phyloP scores from a whole-genome alignment of 2,888 invertebrate genomes.

The Nymphalis c-album region DNA sequence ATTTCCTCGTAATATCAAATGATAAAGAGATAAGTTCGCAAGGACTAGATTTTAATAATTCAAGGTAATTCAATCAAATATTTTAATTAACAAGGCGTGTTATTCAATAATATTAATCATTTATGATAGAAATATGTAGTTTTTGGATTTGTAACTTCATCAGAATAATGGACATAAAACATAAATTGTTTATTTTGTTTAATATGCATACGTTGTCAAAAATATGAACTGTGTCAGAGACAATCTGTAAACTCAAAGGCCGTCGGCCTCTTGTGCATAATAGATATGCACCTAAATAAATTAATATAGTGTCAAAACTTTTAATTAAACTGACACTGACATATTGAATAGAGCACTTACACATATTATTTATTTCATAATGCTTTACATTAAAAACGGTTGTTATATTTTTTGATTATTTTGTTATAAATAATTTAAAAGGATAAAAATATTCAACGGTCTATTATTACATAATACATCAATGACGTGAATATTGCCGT shows the following conservation, averaged over 20 bases:
- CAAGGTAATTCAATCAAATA: constrained; percentile 35
- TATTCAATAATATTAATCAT: background rate
- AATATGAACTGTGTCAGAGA: background rate
- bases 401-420: too few species aligned
- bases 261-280: background rate
- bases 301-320: too few species aligned
- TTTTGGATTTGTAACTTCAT: background rate
- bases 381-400: too few species aligned
- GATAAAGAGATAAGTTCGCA: constrained; percentile 63
- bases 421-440: too few species aligned
- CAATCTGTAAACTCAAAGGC: background rate
- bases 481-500: too few species aligned
- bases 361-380: too few species aligned
- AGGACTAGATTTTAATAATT: constrained; percentile 47
- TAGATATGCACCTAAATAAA: too few species aligned
- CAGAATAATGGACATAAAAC: background rate
- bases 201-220: background rate
- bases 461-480: too few species aligned
- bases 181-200: background rate
- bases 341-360: too few species aligned
- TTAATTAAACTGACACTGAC: too few species aligned
- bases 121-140: background rate
- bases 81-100: constrained; percentile 7
- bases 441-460: too few species aligned
- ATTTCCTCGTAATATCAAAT: constrained; percentile 62